Percentiles rank a stretch among this genome's conserved stretches.
Evolutionary conservation across 2,797 vertebrate genomes (phyloP).

Genomic region (Atherinosoma microstoma): DNA sequence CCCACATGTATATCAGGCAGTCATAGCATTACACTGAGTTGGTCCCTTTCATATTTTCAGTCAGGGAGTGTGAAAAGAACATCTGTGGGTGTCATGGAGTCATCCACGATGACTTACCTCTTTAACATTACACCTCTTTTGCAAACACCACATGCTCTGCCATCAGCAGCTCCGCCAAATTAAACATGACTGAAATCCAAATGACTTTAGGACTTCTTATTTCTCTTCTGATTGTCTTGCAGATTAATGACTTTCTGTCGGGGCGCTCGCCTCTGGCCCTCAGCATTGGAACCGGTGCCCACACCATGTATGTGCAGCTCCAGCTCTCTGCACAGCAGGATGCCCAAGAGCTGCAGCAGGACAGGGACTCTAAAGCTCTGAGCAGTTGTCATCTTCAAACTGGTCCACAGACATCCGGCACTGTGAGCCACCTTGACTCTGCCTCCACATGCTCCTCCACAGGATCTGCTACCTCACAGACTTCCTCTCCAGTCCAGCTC

Average conservation of each 20-base stretch:
- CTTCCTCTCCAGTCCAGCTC: slow-evolving; percentile 31
- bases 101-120: background rate
- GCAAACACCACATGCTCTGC: background rate
- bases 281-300: slow-evolving; percentile 90
- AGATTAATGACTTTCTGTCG: slow-evolving; percentile 95
- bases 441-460: slow-evolving; percentile 75
- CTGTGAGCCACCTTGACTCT: slow-evolving; percentile 53
- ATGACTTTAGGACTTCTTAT: background rate
- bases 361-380: slow-evolving; percentile 11
- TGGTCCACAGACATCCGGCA: slow-evolving; percentile 33
- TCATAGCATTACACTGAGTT: background rate
- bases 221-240: slow-evolving; percentile 73
- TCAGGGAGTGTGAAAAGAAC: background rate
- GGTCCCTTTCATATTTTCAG: background rate
- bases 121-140: background rate
- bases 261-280: slow-evolving; percentile 91
- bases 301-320: slow-evolving; percentile 95
- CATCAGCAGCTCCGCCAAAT: background rate
- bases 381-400: slow-evolving; percentile 22
- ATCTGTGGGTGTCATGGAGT: background rate
- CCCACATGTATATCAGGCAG: background rate
- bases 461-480: slow-evolving; percentile 56
- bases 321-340: slow-evolving; percentile 92
- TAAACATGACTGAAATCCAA: background rate
- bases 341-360: slow-evolving; percentile 68